A percentile compares a stretch with the other conserved stretches of the same genome.
Evolutionary conservation across 2,797 vertebrate genomes (phyloP).

Genomic region (Dermochelys coriacea): DNA sequence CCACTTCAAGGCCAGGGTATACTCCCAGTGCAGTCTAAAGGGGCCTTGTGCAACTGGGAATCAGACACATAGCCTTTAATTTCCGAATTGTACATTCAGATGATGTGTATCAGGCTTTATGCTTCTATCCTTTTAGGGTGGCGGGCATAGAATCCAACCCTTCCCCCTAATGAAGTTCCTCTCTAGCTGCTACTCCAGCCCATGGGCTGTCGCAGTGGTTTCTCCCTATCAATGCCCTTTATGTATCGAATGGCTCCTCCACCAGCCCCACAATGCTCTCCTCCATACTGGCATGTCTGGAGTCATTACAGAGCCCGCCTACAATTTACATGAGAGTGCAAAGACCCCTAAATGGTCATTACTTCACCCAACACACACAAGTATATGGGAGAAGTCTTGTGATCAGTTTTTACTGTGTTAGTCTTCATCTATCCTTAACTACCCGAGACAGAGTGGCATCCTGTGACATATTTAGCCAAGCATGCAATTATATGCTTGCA

Average conservation of each 20-base stretch:
- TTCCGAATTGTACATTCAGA: neutral
- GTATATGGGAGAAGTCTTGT: neutral
- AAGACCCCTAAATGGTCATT: neutral
- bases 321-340: neutral
- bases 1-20: neutral
- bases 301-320: neutral
- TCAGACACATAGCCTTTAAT: neutral
- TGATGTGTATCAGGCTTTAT: neutral
- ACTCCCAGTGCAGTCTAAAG: neutral
- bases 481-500: neutral
- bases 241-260: neutral
- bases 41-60: neutral
- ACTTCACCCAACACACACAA: neutral
- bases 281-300: neutral
- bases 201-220: too few species aligned
- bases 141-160: neutral
- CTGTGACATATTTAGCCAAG: neutral
- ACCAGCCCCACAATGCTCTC: neutral
- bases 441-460: neutral
- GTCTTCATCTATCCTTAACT: neutral
- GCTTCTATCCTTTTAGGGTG: neutral
- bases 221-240: neutral
- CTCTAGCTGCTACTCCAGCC: neutral
- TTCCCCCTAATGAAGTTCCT: neutral
- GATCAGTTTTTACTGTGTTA: neutral